Conservation (phyloP, 2,888 invertebrate species). For the Julus scandinavius region DNA sequence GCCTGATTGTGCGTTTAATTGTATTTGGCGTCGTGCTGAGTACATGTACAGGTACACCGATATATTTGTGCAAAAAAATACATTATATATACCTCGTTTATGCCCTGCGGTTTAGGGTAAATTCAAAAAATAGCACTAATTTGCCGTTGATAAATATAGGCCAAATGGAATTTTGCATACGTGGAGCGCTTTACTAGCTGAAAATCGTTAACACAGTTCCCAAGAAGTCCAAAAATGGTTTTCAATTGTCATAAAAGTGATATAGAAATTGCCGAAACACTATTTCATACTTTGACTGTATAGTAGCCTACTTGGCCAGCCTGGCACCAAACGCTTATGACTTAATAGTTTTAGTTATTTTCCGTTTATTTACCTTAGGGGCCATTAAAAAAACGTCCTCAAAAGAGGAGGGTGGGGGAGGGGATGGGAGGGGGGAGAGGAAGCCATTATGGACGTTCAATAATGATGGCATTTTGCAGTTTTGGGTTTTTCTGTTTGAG, state of each 20-base stretch:
- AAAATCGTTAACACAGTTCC: slow-evolving; percentile 21
- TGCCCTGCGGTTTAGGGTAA: background rate
- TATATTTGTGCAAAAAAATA: background rate
- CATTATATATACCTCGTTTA: background rate
- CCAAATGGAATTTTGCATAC: background rate
- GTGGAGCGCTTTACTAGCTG: background rate
- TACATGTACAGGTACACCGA: background rate
- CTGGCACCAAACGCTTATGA: too few species aligned
- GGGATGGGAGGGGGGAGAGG: too few species aligned
- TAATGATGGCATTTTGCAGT: too few species aligned
- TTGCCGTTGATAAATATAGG: background rate
- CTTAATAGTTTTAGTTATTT: too few species aligned
- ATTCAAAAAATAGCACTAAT: background rate
- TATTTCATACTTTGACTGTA: too few species aligned
- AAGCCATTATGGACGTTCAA: too few species aligned
- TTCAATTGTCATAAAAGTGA: background rate
- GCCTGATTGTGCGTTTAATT: slow-evolving; percentile 6
- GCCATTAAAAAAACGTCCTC: too few species aligned
- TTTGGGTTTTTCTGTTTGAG: too few species aligned
- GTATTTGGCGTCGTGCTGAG: slow-evolving; percentile 21
- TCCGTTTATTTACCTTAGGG: too few species aligned
- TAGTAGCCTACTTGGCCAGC: too few species aligned
- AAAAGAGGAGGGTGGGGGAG: too few species aligned
- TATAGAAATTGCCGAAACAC: background rate
- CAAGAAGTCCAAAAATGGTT: background rate